These are phyloP conservation scores for Amorpha juglandis DNA, from an alignment of 2,888 invertebrate genomes.

Conservation along the genomic window DNA sequence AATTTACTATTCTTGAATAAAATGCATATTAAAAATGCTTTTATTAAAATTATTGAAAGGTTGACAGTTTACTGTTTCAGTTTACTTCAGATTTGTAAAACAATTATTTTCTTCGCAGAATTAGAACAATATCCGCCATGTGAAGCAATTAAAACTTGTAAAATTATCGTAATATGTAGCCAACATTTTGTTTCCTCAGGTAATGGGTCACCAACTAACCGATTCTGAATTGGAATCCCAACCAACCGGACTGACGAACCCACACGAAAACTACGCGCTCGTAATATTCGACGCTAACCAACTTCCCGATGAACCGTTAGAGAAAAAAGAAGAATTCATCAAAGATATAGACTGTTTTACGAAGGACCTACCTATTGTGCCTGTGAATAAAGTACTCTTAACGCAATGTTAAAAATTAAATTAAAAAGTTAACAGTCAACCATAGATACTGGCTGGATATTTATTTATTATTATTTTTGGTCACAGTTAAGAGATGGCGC, in stretches of 20 bases:
- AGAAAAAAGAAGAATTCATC: conserved; percentile 59
- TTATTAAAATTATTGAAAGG: too few relatives aligned
- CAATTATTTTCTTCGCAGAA: too few relatives aligned
- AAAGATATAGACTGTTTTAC: conserved; percentile 59
- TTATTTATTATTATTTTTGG: neutral
- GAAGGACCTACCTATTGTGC: conserved; percentile 50
- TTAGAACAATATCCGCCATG: neutral
- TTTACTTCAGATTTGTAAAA: too few relatives aligned
- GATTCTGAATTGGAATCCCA: conserved; percentile 39
- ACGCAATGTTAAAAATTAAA: conserved; percentile 56
- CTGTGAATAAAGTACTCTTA: conserved; percentile 55
- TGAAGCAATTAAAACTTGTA: too few relatives aligned
- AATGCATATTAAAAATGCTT: too few relatives aligned
- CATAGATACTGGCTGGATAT: neutral
- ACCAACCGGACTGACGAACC: conserved; percentile 27
- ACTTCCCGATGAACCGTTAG: conserved; percentile 54
- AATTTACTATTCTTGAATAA: too few relatives aligned
- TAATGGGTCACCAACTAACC: conserved; percentile 66
- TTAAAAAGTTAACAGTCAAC: neutral
- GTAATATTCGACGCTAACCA: conserved; percentile 56
- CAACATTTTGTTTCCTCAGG: conserved; percentile 41
- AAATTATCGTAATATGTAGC: too few relatives aligned
- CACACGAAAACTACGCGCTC: conserved; percentile 51
- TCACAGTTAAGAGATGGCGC: neutral
- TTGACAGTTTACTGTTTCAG: too few relatives aligned